Percentiles rank a stretch among this genome's conserved stretches.
phyloP scores from a whole-genome alignment of 2,113 vertebrate genomes.

The Arizona elegans region DNA sequence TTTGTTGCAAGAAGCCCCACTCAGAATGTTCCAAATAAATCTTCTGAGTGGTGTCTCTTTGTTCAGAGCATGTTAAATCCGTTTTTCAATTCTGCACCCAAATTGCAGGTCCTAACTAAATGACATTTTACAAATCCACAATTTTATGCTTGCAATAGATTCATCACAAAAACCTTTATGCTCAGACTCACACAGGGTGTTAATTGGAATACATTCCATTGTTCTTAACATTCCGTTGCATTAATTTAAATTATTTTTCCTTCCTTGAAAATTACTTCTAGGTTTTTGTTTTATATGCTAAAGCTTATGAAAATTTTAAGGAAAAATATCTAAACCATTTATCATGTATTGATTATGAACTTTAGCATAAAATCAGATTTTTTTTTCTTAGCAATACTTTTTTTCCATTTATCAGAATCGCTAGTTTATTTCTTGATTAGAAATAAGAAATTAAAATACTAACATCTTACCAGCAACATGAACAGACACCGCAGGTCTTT shows the following conservation, averaged over 20 bases:
- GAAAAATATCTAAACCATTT: not conserved
- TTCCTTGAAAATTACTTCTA: not conserved
- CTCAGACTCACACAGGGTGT: not conserved
- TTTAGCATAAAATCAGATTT: not conserved
- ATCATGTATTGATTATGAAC: not conserved
- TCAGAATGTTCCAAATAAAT: not conserved
- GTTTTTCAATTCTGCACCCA: not conserved
- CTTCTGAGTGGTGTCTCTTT: not conserved
- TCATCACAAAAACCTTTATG: not conserved
- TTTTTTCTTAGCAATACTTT: not conserved
- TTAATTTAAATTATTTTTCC: not conserved
- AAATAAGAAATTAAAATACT: not conserved
- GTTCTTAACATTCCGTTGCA: not conserved
- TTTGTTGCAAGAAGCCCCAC: not conserved
- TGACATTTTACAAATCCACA: not conserved
- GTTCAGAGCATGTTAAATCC: not conserved
- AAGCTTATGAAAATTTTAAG: not conserved
- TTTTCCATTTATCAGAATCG: not conserved
- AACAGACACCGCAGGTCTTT: constrained; percentile 86
- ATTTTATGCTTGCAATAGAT: not conserved
- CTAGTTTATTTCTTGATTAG: not conserved
- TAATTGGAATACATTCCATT: not conserved
- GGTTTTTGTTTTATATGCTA: not conserved
- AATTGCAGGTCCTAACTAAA: not conserved
- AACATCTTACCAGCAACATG: constrained; percentile 77